phyloP scores from a whole-genome alignment of 1,140 invertebrate genomes.

The Phymorhynchus buccinoides region DNA sequence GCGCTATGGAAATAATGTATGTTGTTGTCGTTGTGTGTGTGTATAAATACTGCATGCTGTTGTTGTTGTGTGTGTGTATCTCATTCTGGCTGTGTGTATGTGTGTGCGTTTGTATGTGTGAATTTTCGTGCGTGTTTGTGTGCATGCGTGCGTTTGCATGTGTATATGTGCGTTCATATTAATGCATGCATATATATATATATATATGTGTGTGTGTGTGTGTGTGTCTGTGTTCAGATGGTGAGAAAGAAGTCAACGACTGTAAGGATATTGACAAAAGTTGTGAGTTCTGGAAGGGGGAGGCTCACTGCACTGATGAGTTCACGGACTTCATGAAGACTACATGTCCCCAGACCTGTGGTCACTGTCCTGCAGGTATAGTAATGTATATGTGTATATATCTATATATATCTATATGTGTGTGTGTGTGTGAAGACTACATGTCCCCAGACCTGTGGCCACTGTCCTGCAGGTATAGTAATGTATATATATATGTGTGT shows the following conservation, averaged over 20 bases:
- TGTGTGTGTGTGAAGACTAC: too few relatives aligned
- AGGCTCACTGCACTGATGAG: neutral
- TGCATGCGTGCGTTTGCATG: neutral
- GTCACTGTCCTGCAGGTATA: neutral
- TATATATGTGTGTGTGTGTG: too few relatives aligned
- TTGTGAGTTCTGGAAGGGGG: neutral
- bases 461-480: neutral
- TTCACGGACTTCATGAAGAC: neutral
- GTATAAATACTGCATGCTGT: too few relatives aligned
- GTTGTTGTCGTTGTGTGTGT: too few relatives aligned
- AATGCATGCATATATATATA: neutral
- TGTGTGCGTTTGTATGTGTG: neutral
- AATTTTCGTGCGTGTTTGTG: neutral
- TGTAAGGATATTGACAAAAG: neutral
- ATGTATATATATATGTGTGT: slow-evolving; percentile 18
- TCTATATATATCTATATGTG: neutral
- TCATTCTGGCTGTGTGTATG: neutral
- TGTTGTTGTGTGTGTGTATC: neutral
- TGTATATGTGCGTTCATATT: neutral
- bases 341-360: neutral
- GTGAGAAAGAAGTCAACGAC: neutral
- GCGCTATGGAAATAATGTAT: too few relatives aligned
- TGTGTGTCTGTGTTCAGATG: too few relatives aligned
- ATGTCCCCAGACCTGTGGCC: too few relatives aligned
- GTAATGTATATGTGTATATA: neutral